Base-by-base conservation (phyloP, 35 echinoderm and acorn worm species). In the Stichopus chloronotus region DNA sequence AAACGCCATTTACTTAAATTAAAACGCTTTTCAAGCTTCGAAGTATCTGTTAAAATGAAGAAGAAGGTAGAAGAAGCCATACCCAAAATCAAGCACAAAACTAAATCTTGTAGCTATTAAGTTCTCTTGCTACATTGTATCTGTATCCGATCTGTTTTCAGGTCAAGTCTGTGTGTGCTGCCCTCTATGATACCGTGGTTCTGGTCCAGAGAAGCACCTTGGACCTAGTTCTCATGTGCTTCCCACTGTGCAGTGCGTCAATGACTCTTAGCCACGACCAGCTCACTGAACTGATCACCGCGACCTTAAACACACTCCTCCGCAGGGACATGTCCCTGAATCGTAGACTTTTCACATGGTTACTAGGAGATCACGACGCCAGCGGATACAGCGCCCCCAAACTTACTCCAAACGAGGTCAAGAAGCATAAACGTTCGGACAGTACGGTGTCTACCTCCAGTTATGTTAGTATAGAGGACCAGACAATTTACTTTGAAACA, bases 301-400 rank as follows among this genome's bases (percentile, higher is more conserved):
- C 97, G 19, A 83, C 95, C 53, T 94, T 99, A 71, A 96, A 96
- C 57, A 94, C 94, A 8, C 81, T 99, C 8, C 94, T 99, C 9
- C 91, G 97, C 11, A 93, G 97, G 5, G 97, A 99, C 94, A 99
- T 99, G 97, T 99, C 97, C 14, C 90, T 99, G 5, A 99, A 99
- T 57, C 87, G 97, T 22, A 86, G 95, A 25, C 94, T 99, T 5
- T 99, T 91, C 78, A 92, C 95, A 55, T 99, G 97, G 97, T 88
- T 99, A 83, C 88, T 99, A 7, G 97, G 97, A 17, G 93, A 80
- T 25, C 76, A 94, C 53, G 72, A 94, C 53, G 76, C 89, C 17
- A 77, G 76, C 1, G 90, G 90, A 19, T 78, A 65, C 19, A 83
- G 81, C 8, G 43, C 78, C 14, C 56, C 85, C 20, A 78, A 52